phyloP scores from a whole-genome alignment of 2,888 invertebrate species.

The Xestia c-nigrum region DNA sequence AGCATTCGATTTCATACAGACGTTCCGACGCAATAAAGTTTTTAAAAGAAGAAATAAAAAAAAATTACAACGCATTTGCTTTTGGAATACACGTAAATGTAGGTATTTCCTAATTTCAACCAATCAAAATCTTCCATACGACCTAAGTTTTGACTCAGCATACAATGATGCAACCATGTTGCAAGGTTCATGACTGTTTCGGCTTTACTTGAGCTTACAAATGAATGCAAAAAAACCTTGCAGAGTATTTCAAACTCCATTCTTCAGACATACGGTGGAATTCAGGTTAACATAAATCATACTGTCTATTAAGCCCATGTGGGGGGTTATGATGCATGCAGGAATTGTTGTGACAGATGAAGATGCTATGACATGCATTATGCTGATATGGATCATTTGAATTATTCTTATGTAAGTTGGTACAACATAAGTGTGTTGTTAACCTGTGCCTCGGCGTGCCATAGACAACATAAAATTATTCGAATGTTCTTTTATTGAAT shows the following conservation, averaged over 20 bases:
- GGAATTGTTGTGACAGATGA: slow-evolving; percentile 46
- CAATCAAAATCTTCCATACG: slow-evolving; percentile 42
- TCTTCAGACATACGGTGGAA: slow-evolving; percentile 10
- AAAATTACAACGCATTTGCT: neutral
- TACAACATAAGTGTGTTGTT: slow-evolving; percentile 31
- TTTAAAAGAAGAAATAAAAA: slow-evolving; percentile 5
- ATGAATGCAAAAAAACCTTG: slow-evolving; percentile 21
- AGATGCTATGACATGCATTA: slow-evolving; percentile 59
- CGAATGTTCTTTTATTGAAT: slow-evolving; percentile 44
- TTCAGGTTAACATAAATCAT: slow-evolving; percentile 5
- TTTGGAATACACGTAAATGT: slow-evolving; percentile 12
- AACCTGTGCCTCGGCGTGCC: slow-evolving; percentile 7
- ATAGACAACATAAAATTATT: slow-evolving; percentile 47
- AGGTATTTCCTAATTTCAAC: slow-evolving; percentile 45
- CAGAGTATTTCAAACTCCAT: slow-evolving; percentile 19
- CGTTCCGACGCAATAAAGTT: neutral
- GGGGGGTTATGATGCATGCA: slow-evolving; percentile 27
- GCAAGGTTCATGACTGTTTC: slow-evolving; percentile 32
- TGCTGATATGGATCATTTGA: slow-evolving; percentile 56
- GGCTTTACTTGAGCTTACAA: slow-evolving; percentile 25
- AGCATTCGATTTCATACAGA: slow-evolving; percentile 14
- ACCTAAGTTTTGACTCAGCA: slow-evolving; percentile 42
- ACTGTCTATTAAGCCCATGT: slow-evolving; percentile 13
- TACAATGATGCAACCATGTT: slow-evolving; percentile 39
- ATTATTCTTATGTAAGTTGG: slow-evolving; percentile 55